A percentile compares a stretch with the other conserved stretches of the same genome.
Evolutionary conservation across 2,113 vertebrate genomes (phyloP).

Genomic region (Carlito syrichta): DNA sequence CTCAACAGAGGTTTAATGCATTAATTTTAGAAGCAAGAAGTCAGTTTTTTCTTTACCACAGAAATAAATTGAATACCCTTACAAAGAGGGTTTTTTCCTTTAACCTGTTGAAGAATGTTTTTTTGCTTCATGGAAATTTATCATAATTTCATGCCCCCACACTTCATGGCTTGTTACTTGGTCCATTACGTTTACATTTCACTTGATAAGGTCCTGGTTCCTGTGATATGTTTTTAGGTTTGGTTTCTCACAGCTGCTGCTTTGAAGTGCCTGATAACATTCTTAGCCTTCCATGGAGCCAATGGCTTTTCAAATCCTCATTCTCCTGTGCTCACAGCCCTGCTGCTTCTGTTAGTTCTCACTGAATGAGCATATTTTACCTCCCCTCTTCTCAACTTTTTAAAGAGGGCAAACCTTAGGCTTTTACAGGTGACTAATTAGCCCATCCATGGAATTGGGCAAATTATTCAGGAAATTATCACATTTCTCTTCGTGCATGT

Average conservation of each 20-base stretch:
- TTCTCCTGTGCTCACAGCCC: conserved; percentile 6
- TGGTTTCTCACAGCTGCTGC: conserved; percentile 77
- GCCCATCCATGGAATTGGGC: not conserved
- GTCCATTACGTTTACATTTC: conserved; percentile 74
- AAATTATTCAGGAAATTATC: conserved; percentile 54
- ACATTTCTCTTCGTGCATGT: not conserved
- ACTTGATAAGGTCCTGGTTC: conserved; percentile 75
- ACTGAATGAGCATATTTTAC: conserved; percentile 36
- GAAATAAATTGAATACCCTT: conserved; percentile 59
- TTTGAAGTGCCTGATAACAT: conserved; percentile 80
- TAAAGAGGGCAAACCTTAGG: conserved; percentile 58
- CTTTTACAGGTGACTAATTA: conserved; percentile 39
- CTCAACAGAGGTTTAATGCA: conserved; percentile 56
- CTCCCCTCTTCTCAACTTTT: conserved; percentile 57
- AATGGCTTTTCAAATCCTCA: conserved; percentile 67
- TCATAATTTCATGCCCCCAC: conserved; percentile 76
- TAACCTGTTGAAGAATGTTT: conserved; percentile 64
- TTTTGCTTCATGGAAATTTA: conserved; percentile 72
- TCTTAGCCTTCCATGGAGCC: conserved; percentile 43
- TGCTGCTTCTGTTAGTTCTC: conserved; percentile 26
- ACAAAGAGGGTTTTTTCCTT: conserved; percentile 59
- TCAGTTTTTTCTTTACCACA: conserved; percentile 41
- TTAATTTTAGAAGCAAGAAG: conserved; percentile 67
- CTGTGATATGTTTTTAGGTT: conserved; percentile 74
- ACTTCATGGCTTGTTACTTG: conserved; percentile 78